These are phyloP conservation scores for Gnathonemus echidnorhynchus DNA, from an alignment of 2,113 vertebrate species.

Conservation along the genomic window DNA sequence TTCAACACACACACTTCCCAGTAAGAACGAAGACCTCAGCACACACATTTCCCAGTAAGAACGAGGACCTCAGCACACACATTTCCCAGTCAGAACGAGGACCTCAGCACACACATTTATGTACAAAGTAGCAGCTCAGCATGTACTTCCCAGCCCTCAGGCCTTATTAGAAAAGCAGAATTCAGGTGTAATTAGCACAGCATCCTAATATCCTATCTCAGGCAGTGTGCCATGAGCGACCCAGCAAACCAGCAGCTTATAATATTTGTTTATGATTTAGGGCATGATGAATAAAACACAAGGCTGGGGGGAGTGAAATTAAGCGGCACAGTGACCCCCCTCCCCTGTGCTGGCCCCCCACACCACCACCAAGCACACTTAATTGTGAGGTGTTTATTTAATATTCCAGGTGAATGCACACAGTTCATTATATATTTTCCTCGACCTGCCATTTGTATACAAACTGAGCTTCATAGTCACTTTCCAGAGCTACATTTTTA, in stretches of 20 bases:
- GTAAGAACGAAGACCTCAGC: no score
- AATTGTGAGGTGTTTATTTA: not conserved
- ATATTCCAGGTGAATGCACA: not conserved
- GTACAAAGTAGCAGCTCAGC: not conserved
- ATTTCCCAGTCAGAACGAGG: no score
- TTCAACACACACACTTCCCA: no score
- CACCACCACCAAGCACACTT: not conserved
- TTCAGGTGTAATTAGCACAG: constrained; percentile 17
- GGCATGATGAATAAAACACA: constrained; percentile 14
- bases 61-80: no score
- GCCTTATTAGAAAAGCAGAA: not conserved
- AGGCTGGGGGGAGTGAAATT: not conserved
- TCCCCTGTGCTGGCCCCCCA: not conserved
- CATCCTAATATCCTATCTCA: not conserved
- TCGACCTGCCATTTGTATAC: not conserved
- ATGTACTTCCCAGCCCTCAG: not conserved
- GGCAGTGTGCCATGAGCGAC: not conserved
- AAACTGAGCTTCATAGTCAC: not conserved
- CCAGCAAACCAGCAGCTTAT: not conserved
- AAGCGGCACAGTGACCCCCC: not conserved
- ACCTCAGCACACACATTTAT: not conserved
- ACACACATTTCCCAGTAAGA: no score
- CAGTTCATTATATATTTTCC: not conserved
- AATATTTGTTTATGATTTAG: not conserved
- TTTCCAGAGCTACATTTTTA: not conserved